Percentiles rank a stretch among this genome's conserved stretches.
Evolutionary conservation across 1,140 invertebrate genomes (phyloP).

Genomic region (Drosophila carrolli): DNA sequence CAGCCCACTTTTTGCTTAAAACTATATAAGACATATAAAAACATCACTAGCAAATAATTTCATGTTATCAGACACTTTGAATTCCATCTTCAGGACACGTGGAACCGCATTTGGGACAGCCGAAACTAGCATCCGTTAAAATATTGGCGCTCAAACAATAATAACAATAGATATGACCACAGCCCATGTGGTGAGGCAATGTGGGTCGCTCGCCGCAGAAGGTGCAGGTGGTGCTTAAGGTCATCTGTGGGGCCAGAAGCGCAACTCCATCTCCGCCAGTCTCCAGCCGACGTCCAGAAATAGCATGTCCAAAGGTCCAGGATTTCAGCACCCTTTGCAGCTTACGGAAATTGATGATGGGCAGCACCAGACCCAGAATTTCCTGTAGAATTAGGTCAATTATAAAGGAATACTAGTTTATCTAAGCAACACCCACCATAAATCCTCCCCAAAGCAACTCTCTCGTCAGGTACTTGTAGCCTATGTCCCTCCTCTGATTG

Average conservation of each 20-base stretch:
- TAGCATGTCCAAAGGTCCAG: slow-evolving; percentile 38
- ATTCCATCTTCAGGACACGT: slow-evolving; percentile 37
- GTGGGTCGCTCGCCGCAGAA: slow-evolving; percentile 86
- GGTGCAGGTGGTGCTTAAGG: slow-evolving; percentile 85
- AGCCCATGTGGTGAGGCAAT: slow-evolving; percentile 88
- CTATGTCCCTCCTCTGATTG: slow-evolving; percentile 85
- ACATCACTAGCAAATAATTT: slow-evolving; percentile 6
- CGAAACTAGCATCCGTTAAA: slow-evolving; percentile 71
- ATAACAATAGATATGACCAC: slow-evolving; percentile 88
- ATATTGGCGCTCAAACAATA: slow-evolving; percentile 86
- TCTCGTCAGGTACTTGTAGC: slow-evolving; percentile 87
- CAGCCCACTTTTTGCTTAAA: slow-evolving; percentile 24
- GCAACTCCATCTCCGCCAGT: background rate
- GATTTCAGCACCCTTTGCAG: slow-evolving; percentile 84
- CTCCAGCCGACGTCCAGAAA: slow-evolving; percentile 24
- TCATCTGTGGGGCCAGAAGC: slow-evolving; percentile 55
- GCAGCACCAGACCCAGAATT: slow-evolving; percentile 86
- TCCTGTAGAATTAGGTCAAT: slow-evolving; percentile 84
- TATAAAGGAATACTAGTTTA: no score
- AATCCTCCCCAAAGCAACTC: slow-evolving; percentile 89
- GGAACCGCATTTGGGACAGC: slow-evolving; percentile 69
- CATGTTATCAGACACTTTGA: slow-evolving; percentile 42
- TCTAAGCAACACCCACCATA: slow-evolving; percentile 85
- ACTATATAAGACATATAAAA: slow-evolving; percentile 39
- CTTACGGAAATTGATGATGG: slow-evolving; percentile 87